Evolutionary conservation across 2,113 vertebrate genomes (phyloP), one percentile per base, ranked within the genome.

Genomic region (Alexandromys fortis): DNA sequence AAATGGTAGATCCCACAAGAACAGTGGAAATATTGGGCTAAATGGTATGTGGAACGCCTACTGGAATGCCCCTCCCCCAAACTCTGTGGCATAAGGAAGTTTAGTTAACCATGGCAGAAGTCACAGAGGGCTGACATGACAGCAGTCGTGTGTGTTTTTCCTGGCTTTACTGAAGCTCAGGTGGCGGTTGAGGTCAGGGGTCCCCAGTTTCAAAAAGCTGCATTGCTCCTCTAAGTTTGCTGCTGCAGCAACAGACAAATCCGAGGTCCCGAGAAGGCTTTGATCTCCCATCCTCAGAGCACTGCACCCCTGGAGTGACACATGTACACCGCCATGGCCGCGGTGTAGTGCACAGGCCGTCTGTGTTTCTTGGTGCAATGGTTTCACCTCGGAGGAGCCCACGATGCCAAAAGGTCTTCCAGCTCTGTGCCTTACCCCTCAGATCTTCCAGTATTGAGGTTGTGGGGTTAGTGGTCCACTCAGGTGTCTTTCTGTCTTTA

Each of bases 201-300:
- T 3, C 78, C 16, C n/a, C 3, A 42, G 79, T 91, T 92, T 90
- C 92, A 78, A 88, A 93, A 94, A 45, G 6, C 35, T 90, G 28
- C 13, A 58, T 12, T 30, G 26, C 35, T 81, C 9, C 28, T 63
- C 30, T 86, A 63, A 83, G 30, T 85, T 94, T 88, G 19, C 30
- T 85, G 16, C n/a, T 35, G 13, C 6, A 38, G 47, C 33, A 81
- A 3, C 70, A 8, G 5, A 70, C 19, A 35, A 72, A 65, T 79
- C 68, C 24, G 21, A 72, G 16, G 21, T 22, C 45, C 68, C 7
- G 33, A 52, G 30, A 42, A 92, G 45, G 67, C 49, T 70, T 17
- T 81, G 28, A 9, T 63, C 19, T 81, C 30, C 26, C 1, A 13
- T 75, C 14, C 10, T 28, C 58, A 30, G 72, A 52, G 9, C 30